phyloP scores from a whole-genome alignment of 2,888 invertebrate species.

The Melanostoma scalare region DNA sequence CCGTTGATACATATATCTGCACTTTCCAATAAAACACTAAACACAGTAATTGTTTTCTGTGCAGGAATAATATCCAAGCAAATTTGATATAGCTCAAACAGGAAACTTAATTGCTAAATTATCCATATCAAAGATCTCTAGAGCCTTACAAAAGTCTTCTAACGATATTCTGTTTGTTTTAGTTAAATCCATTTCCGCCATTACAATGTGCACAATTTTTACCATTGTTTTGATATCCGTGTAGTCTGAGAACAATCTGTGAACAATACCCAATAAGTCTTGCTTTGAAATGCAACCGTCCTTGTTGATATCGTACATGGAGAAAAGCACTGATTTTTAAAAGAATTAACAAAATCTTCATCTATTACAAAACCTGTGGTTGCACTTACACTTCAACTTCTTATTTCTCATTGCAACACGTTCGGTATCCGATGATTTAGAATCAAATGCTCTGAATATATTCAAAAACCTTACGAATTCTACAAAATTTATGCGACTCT shows the following conservation, averaged over 20 bases:
- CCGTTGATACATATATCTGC: too few relatives aligned
- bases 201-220: constrained; percentile 68
- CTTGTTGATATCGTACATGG: constrained; percentile 73
- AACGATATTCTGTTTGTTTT: constrained; percentile 72
- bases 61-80: too few relatives aligned
- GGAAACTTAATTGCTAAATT: constrained; percentile 23
- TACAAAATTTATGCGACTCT: constrained; percentile 32
- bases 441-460: constrained; percentile 22
- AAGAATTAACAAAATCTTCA: too few relatives aligned
- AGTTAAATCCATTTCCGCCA: constrained; percentile 74
- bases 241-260: constrained; percentile 73
- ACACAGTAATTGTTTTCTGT: too few relatives aligned
- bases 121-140: constrained; percentile 74
- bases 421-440: background rate
- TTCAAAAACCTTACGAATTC: constrained; percentile 47
- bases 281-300: constrained; percentile 68
- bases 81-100: too few relatives aligned
- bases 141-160: constrained; percentile 73
- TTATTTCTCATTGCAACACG: background rate
- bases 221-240: constrained; percentile 69
- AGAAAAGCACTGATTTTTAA: constrained; percentile 68
- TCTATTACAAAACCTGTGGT: too few relatives aligned
- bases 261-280: constrained; percentile 74
- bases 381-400: constrained; percentile 12
- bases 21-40: too few relatives aligned